Conservation (phyloP, 2,113 vertebrate species). For the Haemorhous mexicanus region DNA sequence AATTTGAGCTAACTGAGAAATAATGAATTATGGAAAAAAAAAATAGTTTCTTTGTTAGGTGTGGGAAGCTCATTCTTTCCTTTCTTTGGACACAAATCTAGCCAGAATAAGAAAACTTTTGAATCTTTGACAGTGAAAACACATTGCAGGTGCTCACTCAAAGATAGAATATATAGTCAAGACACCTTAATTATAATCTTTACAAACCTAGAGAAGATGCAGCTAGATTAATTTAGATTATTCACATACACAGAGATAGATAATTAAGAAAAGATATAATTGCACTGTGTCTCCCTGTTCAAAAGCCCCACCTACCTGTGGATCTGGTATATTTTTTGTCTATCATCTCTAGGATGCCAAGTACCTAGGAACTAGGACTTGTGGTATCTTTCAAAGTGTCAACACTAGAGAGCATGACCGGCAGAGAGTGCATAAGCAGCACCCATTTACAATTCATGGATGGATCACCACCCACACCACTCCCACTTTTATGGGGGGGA, state of each 20-base stretch:
- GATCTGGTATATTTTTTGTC: background rate
- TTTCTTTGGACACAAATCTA: background rate
- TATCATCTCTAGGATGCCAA: background rate
- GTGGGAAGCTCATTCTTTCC: background rate
- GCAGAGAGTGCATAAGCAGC: background rate
- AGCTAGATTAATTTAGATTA: background rate
- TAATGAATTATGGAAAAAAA: background rate
- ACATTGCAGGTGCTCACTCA: background rate
- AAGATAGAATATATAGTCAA: background rate
- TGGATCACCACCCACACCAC: background rate
- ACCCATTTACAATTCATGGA: background rate
- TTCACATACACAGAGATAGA: background rate
- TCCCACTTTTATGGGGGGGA: fast-evolving
- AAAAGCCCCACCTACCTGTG: background rate
- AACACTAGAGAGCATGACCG: background rate
- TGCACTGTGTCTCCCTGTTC: background rate
- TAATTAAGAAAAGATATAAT: background rate
- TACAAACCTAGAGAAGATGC: background rate
- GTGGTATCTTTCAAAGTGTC: background rate
- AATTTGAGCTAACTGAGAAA: background rate
- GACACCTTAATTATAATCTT: background rate
- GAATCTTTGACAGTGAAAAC: background rate
- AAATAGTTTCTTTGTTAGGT: background rate
- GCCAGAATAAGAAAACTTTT: background rate
- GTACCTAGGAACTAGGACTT: background rate